phyloP scores from a whole-genome alignment of 2,797 vertebrate genomes.

The Myripristis jacobus region DNA sequence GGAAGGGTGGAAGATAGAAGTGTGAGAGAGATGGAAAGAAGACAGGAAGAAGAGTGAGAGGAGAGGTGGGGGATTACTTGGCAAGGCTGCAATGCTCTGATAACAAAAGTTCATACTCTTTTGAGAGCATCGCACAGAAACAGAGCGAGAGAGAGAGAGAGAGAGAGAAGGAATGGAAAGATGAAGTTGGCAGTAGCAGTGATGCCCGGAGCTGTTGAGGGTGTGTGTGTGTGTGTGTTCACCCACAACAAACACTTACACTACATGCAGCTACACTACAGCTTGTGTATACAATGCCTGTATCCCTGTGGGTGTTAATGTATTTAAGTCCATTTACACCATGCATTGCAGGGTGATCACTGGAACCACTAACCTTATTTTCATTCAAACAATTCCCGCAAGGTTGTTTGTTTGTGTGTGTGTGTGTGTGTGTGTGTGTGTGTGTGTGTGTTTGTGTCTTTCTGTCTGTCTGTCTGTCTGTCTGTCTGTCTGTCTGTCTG shows the following conservation, averaged over 20 bases:
- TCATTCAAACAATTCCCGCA: constrained; percentile 49
- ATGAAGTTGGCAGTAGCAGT: neutral
- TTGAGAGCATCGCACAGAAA: constrained; percentile 3
- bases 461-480: constrained; percentile 9
- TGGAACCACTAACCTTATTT: constrained; percentile 50
- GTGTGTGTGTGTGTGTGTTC: constrained; percentile 14
- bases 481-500: constrained; percentile 9
- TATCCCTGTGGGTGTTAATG: constrained; percentile 34
- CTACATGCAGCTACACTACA: constrained; percentile 2
- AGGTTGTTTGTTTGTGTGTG: constrained; percentile 26
- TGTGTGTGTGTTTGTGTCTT: too few relatives aligned
- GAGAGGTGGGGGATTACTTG: constrained; percentile 18
- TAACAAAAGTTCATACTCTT: constrained; percentile 27
- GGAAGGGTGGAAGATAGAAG: neutral
- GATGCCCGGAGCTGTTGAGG: neutral
- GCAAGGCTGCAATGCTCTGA: constrained; percentile 15
- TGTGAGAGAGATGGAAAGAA: neutral
- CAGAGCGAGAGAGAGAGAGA: neutral
- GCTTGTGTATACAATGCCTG: constrained; percentile 4
- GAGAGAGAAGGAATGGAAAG: too few relatives aligned
- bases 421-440: constrained; percentile 21
- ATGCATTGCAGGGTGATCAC: constrained; percentile 46
- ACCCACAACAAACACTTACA: constrained; percentile 27
- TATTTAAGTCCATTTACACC: constrained; percentile 50
- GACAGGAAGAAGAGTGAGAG: neutral